Base-by-base conservation (phyloP, 2,113 vertebrate genomes). In the Sylvia atricapilla region DNA sequence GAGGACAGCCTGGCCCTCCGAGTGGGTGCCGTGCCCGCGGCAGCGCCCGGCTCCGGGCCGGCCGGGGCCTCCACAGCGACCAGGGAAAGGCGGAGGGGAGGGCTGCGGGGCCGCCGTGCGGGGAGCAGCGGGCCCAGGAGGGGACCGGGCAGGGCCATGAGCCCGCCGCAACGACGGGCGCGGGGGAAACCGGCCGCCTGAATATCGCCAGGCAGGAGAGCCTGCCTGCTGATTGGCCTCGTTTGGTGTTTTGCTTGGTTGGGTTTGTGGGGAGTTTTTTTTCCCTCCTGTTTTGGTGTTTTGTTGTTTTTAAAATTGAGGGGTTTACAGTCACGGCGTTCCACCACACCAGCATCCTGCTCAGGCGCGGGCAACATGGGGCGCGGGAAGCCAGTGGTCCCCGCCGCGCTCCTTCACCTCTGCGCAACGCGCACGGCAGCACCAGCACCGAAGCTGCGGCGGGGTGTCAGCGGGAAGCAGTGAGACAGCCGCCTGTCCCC, bases 211-310 rank as follows among this genome's bases (percentile, higher is more conserved):
- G 62, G 47, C 33, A 6, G 35, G 47, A 53, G 18, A 53, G 24
- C 39, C 35, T 30, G 25, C 28, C 49, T 17, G 9, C 39, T 43
- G 23, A 10, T 9, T 37, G 6, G n/a, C 66, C 50, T 88, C 21
- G 1, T 8, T 47, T 49, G 60, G 22, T 6, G 22, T 23, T 66
- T 52, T 13, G 12, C 25, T 41, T 31, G 7, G 5, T 55, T 70
- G 20, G 4, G 2, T 0, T 3, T 27, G 16, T 7, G n/a, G n/a
- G n/a, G n/a, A n/a, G n/a, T 21, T 19, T 35, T n/a, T 13, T 7
- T 1, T 31, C 11, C 30, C 7, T 27, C 6, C 41, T 56, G 31
- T 41, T 27, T 24, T 4, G 7, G 25, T 25, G 3, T 19, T 75
- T 37, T 55, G 43, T 7, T 59, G 5, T 10, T 72, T 80, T 76